A percentile compares a stretch with the other conserved stretches of the same genome.
Conservation (phyloP, 2,113 vertebrate genomes). For the Nycticorax nycticorax region DNA sequence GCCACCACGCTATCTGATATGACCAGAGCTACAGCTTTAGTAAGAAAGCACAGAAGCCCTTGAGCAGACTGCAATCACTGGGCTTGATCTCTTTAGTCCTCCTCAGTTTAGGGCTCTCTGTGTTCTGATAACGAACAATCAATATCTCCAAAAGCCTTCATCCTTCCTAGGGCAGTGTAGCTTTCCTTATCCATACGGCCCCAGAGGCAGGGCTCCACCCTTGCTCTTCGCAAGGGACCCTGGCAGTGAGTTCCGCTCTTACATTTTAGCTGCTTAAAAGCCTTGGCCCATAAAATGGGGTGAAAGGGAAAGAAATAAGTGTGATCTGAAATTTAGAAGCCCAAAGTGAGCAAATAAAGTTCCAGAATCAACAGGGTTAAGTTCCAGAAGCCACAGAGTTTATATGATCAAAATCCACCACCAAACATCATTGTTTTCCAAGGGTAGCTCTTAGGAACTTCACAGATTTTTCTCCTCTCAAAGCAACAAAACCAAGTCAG, state of each 20-base stretch:
- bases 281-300: background rate
- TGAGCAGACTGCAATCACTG: background rate
- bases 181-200: background rate
- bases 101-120: background rate
- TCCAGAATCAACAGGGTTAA: background rate
- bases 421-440: background rate
- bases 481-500: background rate
- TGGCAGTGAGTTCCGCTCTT: background rate
- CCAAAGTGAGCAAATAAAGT: background rate
- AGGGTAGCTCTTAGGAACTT: background rate
- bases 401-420: background rate
- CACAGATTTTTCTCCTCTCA: background rate
- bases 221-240: background rate
- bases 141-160: background rate
- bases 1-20: background rate
- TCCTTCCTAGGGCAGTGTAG: background rate
- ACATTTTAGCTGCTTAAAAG: background rate
- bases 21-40: background rate
- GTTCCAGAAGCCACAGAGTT: background rate
- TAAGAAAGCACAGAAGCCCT: background rate
- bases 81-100: background rate
- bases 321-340: background rate
- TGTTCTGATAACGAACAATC: accelerated
- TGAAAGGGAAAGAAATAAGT: background rate
- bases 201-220: background rate